Evolutionary conservation across 1,140 invertebrate genomes (phyloP).

Genomic region (Nixonia krombeini): DNA sequence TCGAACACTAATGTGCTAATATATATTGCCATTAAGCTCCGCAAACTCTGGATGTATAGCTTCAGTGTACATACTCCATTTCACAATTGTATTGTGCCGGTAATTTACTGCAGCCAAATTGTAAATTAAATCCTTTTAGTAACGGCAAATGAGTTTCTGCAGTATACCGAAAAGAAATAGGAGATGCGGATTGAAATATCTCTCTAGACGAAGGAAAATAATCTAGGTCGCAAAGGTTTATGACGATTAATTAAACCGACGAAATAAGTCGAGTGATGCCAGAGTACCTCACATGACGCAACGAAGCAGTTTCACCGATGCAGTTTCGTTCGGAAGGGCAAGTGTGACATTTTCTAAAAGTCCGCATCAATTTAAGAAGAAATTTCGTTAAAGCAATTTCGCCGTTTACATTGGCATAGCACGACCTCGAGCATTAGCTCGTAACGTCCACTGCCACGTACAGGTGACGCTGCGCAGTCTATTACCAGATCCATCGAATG

Average conservation of each 20-base stretch:
- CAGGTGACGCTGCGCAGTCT: conserved; percentile 33
- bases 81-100: not conserved
- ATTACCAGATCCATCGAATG: conserved; percentile 46
- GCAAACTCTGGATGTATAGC: no score
- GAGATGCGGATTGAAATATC: not conserved
- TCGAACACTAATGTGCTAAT: conserved; percentile 6
- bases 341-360: no score
- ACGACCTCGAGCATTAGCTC: conserved; percentile 11
- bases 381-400: conserved; percentile 11
- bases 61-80: no score
- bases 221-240: no score
- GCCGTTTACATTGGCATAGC: conserved; percentile 23
- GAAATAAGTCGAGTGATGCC: no score
- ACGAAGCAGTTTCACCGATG: no score
- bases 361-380: not conserved
- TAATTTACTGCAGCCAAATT: not conserved
- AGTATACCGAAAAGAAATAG: no score
- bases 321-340: no score
- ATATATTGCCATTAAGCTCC: not conserved
- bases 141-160: not conserved
- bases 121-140: conserved; percentile 5
- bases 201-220: no score
- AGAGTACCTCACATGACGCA: no score
- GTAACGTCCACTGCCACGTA: conserved; percentile 20
- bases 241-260: no score